Percentiles rank a stretch among this genome's conserved stretches.
Evolutionary conservation across 2,797 vertebrate species (phyloP).

Genomic region (Spheniscus humboldti): DNA sequence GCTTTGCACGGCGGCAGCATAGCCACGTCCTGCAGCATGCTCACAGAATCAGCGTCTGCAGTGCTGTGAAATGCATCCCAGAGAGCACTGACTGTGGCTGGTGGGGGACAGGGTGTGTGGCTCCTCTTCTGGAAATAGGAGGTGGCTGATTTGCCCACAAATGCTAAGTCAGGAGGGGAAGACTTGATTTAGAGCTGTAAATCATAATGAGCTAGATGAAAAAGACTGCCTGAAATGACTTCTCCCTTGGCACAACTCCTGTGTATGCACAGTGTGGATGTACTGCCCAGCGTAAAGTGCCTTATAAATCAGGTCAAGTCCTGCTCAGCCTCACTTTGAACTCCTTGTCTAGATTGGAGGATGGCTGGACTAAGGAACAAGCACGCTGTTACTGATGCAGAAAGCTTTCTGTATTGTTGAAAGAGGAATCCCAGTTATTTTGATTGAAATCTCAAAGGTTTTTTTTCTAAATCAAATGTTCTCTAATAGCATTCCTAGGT

Average conservation of each 20-base stretch:
- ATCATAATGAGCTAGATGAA: not conserved
- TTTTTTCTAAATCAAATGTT: not conserved
- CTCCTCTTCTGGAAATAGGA: not conserved
- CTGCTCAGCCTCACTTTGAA: not conserved
- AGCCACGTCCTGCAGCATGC: not conserved
- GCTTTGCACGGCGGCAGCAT: accelerated
- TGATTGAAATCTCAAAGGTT: not conserved
- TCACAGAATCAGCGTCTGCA: not conserved
- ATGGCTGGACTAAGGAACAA: not conserved
- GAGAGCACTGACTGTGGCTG: not conserved
- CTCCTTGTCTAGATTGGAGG: not conserved
- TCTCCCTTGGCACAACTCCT: not conserved
- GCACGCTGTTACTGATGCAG: not conserved
- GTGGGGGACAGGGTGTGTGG: not conserved
- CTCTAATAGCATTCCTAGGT: not conserved
- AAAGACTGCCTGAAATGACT: not conserved
- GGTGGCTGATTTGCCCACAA: not conserved
- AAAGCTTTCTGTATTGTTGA: not conserved
- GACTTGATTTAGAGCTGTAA: not conserved
- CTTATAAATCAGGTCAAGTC: not conserved
- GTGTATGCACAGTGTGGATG: not conserved
- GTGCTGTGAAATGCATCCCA: not conserved
- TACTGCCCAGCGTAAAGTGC: not conserved
- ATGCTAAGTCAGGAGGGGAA: not conserved
- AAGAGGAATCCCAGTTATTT: not conserved